Percentiles rank a stretch among this genome's conserved stretches.
Conservation (phyloP, 2,113 vertebrate species). For the Orthonyx spaldingii region DNA sequence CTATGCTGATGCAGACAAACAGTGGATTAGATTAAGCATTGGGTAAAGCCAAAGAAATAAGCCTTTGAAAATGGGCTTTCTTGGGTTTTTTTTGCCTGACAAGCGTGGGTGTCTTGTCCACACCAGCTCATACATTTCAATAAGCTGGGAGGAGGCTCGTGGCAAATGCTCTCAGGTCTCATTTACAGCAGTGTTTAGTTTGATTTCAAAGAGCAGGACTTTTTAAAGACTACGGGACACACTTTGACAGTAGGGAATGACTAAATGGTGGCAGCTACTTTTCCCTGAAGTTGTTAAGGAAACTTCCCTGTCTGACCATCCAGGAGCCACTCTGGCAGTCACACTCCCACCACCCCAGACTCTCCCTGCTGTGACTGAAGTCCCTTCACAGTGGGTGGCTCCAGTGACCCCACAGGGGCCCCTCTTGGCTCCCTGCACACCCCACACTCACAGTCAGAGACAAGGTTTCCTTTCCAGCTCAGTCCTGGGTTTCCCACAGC, state of each 20-base stretch:
- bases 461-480: not conserved
- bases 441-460: not conserved
- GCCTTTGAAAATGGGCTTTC: not conserved
- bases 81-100: not conserved
- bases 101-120: fast-evolving
- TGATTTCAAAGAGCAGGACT: not conserved
- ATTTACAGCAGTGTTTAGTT: not conserved
- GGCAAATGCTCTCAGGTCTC: not conserved
- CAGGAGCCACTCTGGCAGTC: not conserved
- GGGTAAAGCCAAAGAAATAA: not conserved
- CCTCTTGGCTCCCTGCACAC: not conserved
- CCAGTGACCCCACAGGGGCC: not conserved
- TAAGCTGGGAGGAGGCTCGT: not conserved
- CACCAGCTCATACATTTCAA: not conserved
- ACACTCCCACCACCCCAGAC: not conserved
- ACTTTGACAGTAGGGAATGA: not conserved
- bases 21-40: not conserved
- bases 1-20: not conserved
- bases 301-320: not conserved
- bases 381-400: not conserved
- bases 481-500: not conserved
- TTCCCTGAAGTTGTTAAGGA: not conserved
- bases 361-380: not conserved
- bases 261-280: not conserved
- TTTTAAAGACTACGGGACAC: not conserved